phyloP scores from a whole-genome alignment of 2,888 invertebrate species.

The Cantharis rufa region DNA sequence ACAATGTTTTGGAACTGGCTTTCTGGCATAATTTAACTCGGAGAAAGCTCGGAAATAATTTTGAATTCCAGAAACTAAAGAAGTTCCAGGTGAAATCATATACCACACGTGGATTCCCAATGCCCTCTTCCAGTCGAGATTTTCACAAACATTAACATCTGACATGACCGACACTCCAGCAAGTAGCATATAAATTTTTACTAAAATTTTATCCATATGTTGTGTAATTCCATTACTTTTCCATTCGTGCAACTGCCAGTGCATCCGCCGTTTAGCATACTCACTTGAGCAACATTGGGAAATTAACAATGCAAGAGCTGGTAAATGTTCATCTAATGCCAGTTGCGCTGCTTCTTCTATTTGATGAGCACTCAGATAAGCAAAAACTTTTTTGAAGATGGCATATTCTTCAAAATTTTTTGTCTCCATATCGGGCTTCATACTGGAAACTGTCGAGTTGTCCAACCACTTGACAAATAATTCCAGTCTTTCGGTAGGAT shows the following conservation, averaged over 20 bases:
- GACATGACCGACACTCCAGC: constrained; percentile 63
- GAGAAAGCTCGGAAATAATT: constrained; percentile 74
- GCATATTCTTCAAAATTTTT: not conserved
- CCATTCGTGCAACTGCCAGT: constrained; percentile 79
- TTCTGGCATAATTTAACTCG: constrained; percentile 44
- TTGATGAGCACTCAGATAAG: constrained; percentile 58
- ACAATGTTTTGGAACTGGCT: constrained; percentile 51
- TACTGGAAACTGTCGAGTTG: constrained; percentile 44
- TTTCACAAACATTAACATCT: constrained; percentile 68
- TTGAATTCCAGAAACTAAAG: constrained; percentile 72
- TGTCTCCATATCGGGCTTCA: constrained; percentile 16
- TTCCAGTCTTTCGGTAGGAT: constrained; percentile 57
- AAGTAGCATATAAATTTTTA: constrained; percentile 71
- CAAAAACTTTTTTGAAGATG: constrained; percentile 45
- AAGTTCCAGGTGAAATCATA: constrained; percentile 61
- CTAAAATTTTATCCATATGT: constrained; percentile 64
- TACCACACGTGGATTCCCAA: constrained; percentile 82
- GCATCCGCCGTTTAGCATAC: constrained; percentile 64
- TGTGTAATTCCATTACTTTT: constrained; percentile 68
- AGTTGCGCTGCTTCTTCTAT: constrained; percentile 62
- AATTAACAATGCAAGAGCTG: constrained; percentile 65
- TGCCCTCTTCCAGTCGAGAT: constrained; percentile 80
- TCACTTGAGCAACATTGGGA: constrained; percentile 68
- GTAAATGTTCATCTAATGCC: constrained; percentile 61
- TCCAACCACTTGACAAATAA: constrained; percentile 38